A percentile compares a stretch with the other conserved stretches of the same genome.
These are phyloP conservation scores for Rafetus swinhoei DNA, from an alignment of 2,113 vertebrate genomes.

Conservation along the genomic window DNA sequence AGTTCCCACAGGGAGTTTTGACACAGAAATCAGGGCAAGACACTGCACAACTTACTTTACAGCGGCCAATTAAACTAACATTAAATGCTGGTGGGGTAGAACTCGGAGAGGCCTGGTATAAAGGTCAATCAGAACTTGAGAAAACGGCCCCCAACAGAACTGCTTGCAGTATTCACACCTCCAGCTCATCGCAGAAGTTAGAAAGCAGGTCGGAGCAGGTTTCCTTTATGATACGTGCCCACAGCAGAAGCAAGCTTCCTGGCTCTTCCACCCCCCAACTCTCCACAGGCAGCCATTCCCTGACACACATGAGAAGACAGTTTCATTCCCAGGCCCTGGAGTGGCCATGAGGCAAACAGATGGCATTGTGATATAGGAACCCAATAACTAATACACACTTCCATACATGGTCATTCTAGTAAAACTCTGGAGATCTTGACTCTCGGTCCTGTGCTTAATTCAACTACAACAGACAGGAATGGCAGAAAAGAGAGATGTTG, in stretches of 20 bases:
- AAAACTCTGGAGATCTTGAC: background rate
- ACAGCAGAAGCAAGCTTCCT: background rate
- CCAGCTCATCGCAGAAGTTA: background rate
- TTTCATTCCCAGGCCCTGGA: slow-evolving; percentile 6
- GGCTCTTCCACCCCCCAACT: background rate
- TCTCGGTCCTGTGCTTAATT: background rate
- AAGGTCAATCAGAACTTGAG: slow-evolving; percentile 17
- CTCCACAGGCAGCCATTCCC: slow-evolving; percentile 22
- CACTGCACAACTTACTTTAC: slow-evolving; percentile 11
- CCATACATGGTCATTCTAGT: background rate
- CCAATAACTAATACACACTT: background rate
- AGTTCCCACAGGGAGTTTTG: slow-evolving; percentile 35
- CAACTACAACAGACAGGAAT: background rate
- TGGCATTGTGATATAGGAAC: background rate
- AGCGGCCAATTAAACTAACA: slow-evolving; percentile 22
- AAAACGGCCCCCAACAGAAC: background rate
- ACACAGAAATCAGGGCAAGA: slow-evolving; percentile 62
- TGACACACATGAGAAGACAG: background rate
- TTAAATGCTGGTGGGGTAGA: background rate
- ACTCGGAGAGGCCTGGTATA: slow-evolving; percentile 36
- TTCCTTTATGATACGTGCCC: background rate
- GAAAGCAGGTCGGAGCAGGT: background rate
- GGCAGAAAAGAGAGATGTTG: background rate
- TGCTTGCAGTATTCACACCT: slow-evolving; percentile 17
- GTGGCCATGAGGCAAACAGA: background rate